A percentile compares a stretch with the other conserved stretches of the same genome.
phyloP scores from a whole-genome alignment of 2,113 vertebrate species.

The Copsychus sechellarum region DNA sequence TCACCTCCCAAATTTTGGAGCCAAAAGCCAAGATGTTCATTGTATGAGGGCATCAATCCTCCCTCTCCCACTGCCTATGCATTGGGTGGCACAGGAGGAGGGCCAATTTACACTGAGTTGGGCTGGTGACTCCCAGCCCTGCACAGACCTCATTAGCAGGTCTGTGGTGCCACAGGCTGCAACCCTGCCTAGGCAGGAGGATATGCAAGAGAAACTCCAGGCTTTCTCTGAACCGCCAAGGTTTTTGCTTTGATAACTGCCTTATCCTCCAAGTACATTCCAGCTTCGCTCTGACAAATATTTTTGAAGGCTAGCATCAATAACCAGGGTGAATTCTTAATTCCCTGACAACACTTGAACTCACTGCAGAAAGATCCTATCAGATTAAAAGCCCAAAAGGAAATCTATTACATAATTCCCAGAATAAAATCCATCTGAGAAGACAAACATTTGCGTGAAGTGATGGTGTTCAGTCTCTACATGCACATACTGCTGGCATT shows the following conservation, averaged over 20 bases:
- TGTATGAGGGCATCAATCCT: neutral
- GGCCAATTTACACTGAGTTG: neutral
- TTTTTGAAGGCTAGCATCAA: neutral
- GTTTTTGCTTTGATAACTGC: neutral
- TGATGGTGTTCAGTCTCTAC: neutral
- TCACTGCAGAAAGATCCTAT: neutral
- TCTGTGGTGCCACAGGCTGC: neutral
- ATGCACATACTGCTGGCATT: fast-evolving
- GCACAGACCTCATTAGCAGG: fast-evolving
- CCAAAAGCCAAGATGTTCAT: neutral
- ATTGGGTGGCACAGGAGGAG: neutral
- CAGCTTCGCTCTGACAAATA: neutral
- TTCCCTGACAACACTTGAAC: neutral
- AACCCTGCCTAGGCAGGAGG: neutral
- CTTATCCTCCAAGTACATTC: neutral
- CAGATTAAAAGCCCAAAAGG: neutral
- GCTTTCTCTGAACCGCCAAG: neutral
- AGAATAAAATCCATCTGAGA: neutral
- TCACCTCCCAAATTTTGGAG: fast-evolving
- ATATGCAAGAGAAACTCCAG: neutral
- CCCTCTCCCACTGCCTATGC: neutral
- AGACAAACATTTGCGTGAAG: neutral
- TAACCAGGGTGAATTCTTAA: neutral
- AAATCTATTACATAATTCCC: neutral
- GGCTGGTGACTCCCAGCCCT: fast-evolving